These are phyloP conservation scores for Acipenser oxyrinchus DNA, from an alignment of 2,797 vertebrate genomes.

Conservation along the genomic window DNA sequence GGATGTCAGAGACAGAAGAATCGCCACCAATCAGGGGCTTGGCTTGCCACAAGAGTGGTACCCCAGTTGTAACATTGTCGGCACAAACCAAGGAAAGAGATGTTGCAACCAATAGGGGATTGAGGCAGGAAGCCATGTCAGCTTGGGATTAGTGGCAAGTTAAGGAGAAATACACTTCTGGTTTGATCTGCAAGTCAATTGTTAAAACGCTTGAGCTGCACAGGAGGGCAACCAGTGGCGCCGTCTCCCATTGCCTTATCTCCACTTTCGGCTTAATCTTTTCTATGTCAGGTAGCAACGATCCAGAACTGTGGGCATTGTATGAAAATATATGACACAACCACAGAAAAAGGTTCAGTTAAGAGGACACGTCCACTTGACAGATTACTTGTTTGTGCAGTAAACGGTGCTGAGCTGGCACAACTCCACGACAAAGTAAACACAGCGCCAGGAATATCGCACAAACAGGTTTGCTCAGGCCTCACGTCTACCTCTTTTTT, in stretches of 20 bases:
- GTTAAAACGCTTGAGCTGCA: background rate
- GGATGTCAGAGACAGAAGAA: no score
- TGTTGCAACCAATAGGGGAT: no score
- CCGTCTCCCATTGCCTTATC: background rate
- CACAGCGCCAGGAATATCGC: background rate
- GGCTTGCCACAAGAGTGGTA: no score
- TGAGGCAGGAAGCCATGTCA: no score
- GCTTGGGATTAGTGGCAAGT: no score
- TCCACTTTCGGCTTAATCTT: background rate
- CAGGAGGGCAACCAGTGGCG: background rate
- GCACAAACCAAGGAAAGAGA: no score
- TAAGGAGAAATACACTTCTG: background rate
- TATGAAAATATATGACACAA: background rate
- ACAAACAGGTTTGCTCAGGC: background rate
- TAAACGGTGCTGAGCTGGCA: background rate
- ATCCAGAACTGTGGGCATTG: background rate
- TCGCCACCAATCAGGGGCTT: no score
- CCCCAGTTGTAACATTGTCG: no score
- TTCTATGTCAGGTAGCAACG: background rate
- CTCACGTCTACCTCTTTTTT: no score
- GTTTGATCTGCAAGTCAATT: background rate
- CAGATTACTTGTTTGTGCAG: conserved; percentile 5
- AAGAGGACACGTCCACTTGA: background rate
- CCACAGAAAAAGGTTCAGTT: background rate
- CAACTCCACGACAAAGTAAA: background rate